Evolutionary conservation across 2,113 vertebrate genomes (phyloP).

Genomic region (Calonectris borealis): DNA sequence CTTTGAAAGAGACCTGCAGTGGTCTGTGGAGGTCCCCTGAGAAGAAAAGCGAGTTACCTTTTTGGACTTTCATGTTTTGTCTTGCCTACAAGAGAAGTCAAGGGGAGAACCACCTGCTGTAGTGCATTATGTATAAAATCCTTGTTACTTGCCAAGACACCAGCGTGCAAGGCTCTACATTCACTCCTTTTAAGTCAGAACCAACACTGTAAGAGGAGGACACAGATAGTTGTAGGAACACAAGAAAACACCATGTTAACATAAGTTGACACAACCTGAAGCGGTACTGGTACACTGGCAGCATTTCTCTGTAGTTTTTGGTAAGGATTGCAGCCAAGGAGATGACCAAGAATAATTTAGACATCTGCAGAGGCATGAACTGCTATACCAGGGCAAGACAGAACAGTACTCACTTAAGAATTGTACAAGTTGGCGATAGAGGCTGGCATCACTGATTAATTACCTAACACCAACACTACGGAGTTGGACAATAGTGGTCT

Average conservation of each 20-base stretch:
- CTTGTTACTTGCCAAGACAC: neutral
- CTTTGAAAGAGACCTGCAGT: neutral
- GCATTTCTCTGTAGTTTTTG: neutral
- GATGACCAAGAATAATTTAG: neutral
- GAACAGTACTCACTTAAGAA: neutral
- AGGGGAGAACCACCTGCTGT: neutral
- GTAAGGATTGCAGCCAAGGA: neutral
- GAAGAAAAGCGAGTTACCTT: neutral
- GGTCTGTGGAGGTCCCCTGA: neutral
- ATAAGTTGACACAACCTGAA: neutral
- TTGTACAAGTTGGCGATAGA: neutral
- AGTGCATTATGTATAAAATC: neutral
- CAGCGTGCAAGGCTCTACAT: neutral
- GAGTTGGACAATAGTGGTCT: accelerated
- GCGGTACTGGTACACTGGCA: neutral
- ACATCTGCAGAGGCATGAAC: neutral
- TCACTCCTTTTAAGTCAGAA: neutral
- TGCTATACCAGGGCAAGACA: neutral
- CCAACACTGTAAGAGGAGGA: neutral
- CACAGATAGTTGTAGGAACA: neutral
- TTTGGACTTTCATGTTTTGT: neutral
- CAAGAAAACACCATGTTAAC: neutral
- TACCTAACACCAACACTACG: neutral
- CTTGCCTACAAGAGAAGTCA: neutral
- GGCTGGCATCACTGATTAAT: neutral